Evolutionary conservation across 2,113 vertebrate species (phyloP), one percentile per base, ranked within the genome.

Genomic region (Setophaga coronata): DNA sequence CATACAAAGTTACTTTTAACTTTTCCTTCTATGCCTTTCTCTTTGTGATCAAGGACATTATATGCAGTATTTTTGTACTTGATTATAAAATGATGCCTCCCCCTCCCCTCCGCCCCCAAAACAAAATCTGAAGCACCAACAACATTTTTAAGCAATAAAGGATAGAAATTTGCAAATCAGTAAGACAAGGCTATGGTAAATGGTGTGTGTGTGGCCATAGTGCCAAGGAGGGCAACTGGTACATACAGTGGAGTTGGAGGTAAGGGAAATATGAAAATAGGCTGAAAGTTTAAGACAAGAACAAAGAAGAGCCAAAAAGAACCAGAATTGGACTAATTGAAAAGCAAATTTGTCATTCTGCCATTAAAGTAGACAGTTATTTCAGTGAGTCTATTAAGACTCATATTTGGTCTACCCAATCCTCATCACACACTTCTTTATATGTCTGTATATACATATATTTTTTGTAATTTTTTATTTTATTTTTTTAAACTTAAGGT

Each of bases 211-310:
- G 79, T 71, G 78, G 38, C 77, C 48, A 58, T 0, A 3, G n/a
- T 92, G 89, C 58, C 80, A 87, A 51, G 87, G 82, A 82, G 62
- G 85, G 74, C 77, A 85, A 10, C 61, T 82, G 77, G 54, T 88
- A 77, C 56, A 48, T 2, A 0, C 38, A 18, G 77, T 33, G 53
- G n/a, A 86, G 53, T 12, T 72, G 89, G 78, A 93, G 62, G 62
- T 83, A 66, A 60, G 29, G 65, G 57, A 93, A 91, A 38, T 89
- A 28, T 28, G 51, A 74, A 80, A 92, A 78, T 28, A 53, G 92
- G 70, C 88, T 95, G 87, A 85, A 95, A 94, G 74, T 95, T 96
- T 91, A 80, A 92, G 81, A 94, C 95, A 91, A 90, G 82, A 95
- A 93, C 82, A 95, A 96, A 95, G 89, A 90, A 82, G 34, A 74